Conservation (phyloP, 2,888 invertebrate species). For the Microplitis deprimator region DNA sequence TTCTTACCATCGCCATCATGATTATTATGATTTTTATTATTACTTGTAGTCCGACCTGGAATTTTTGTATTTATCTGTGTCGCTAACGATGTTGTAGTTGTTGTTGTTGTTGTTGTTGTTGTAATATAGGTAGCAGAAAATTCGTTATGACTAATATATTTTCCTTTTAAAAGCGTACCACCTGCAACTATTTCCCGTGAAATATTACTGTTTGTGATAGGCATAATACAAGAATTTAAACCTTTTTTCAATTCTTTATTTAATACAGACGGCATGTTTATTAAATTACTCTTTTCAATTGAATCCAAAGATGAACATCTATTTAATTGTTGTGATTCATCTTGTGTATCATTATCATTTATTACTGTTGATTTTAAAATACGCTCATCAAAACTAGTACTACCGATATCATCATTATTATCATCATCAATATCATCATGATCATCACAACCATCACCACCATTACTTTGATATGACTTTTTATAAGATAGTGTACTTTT, state of each 20-base stretch:
- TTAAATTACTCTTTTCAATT: constrained; percentile 67
- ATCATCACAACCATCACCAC: constrained; percentile 52
- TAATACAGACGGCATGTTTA: constrained; percentile 65
- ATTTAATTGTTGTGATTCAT: constrained; percentile 64
- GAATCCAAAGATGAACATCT: constrained; percentile 67
- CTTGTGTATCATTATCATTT: constrained; percentile 34
- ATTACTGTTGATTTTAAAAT: constrained; percentile 63
- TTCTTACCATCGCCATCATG: constrained; percentile 66
- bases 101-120: constrained; percentile 66
- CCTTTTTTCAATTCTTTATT: constrained; percentile 46
- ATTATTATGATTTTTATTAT: background rate
- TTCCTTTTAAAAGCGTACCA: constrained; percentile 67
- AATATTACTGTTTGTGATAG: constrained; percentile 52
- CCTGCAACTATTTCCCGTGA: constrained; percentile 61
- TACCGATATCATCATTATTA: constrained; percentile 54
- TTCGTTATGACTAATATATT: constrained; percentile 66
- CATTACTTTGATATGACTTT: background rate
- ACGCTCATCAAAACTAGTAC: constrained; percentile 67
- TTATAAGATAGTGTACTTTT: background rate
- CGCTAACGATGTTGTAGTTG: constrained; percentile 69
- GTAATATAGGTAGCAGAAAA: constrained; percentile 64
- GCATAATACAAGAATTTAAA: constrained; percentile 48
- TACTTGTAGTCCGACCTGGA: constrained; percentile 74
- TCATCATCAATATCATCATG: constrained; percentile 61
- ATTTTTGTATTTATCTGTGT: constrained; percentile 72